These are phyloP conservation scores for Steatocranus sp. DNA, from an alignment of 2,797 vertebrate genomes.

Conservation along the genomic window DNA sequence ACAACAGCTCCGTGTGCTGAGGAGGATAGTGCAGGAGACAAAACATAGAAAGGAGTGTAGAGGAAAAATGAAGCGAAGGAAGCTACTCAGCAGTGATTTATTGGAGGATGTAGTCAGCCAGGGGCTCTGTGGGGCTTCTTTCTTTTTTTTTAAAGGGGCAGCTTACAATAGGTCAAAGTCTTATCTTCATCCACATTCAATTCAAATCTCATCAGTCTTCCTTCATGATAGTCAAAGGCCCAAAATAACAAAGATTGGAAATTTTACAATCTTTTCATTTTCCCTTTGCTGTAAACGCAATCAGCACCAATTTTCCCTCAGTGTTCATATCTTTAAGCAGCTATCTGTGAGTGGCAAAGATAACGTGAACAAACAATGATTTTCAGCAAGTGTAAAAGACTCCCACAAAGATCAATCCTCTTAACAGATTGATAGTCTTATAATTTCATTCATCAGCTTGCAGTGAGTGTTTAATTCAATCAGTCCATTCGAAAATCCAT, in stretches of 20 bases:
- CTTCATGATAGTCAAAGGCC: background rate
- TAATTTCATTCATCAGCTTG: background rate
- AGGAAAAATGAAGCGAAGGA: background rate
- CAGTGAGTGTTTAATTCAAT: background rate
- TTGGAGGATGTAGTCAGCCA: background rate
- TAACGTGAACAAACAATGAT: background rate
- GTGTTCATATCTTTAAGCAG: background rate
- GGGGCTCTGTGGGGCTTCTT: background rate
- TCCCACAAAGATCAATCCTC: background rate
- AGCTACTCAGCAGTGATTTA: background rate
- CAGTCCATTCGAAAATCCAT: background rate
- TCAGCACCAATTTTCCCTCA: background rate
- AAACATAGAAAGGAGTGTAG: background rate
- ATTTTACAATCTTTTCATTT: background rate
- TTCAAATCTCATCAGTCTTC: background rate
- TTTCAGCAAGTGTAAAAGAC: background rate
- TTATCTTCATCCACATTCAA: background rate
- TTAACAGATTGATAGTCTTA: background rate
- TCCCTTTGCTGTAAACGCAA: constrained; percentile 9
- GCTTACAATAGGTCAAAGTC: background rate
- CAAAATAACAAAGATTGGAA: background rate
- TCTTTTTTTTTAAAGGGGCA: background rate
- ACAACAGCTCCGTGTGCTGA: constrained; percentile 79
- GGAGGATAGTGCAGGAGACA: background rate
- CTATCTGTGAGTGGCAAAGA: background rate